Base-by-base conservation (phyloP, 2,888 invertebrate species). In the Gonocerus acuteangulatus region DNA sequence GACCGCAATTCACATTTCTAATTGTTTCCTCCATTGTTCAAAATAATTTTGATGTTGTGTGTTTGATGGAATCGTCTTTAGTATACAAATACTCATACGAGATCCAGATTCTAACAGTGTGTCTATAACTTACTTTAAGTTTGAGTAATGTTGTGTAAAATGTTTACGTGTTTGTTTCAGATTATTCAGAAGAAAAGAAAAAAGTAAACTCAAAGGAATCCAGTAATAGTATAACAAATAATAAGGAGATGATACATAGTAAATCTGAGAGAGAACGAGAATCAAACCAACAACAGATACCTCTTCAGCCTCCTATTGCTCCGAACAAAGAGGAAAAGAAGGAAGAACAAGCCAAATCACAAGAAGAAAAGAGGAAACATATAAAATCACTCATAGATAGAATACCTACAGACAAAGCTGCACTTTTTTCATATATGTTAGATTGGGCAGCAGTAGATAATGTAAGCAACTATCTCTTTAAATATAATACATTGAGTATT, bases 311-410 rank as follows among this genome's bases (percentile, higher is more conserved):
- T 39, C 39, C 39, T n/a, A 11, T 15, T 15, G 76, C 76, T 69
- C 77, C 76, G 62, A 74, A 76, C 65, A 74, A 75, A 63, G 70
- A 71, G 42, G 76, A 76, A 60, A 76, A 79, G 72, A 78, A 81
- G 72, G 80, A 86, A 72, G 83, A 85, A 72, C 79, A 78, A 62
- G 75, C 80, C 32, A 84, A 83, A 73, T 81, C 84, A 59, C 87
- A 88, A 63, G 96, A 99, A 75, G 99, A 99, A 75, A 97, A 97
- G 75, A 81, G 95, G 61, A 90, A 91, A 71, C 88, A 94, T 76
- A 95, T 97, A 70, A 97, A 97, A 79, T 89, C 89, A 67, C 83
- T 99, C 69, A 99, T 99, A 72, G 96, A 96, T 76, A 90, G 91
- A 78, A 99, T 99, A 73, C 99, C 99, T 63, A 97, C 96, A 7